Percentiles rank a stretch among this genome's conserved stretches.
These are phyloP conservation scores for Cylloceria caligata DNA, from an alignment of 2,888 invertebrate genomes.

Conservation along the genomic window DNA sequence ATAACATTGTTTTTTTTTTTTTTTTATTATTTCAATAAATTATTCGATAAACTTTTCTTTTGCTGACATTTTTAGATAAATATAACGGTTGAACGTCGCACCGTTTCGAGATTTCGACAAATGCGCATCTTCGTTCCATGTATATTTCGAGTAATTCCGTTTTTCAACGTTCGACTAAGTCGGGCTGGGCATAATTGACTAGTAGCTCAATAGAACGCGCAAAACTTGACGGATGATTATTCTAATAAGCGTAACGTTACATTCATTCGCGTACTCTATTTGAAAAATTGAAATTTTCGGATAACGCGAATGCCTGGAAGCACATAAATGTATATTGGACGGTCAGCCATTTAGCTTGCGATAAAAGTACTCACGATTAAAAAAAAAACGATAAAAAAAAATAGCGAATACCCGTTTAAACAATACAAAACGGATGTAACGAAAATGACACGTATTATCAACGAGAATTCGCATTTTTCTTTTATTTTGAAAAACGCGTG, in stretches of 20 bases:
- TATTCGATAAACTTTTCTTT: too few relatives aligned
- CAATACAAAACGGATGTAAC: background rate
- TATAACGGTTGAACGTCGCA: constrained; percentile 39
- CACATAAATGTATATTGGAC: constrained; percentile 50
- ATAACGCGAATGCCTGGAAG: constrained; percentile 54
- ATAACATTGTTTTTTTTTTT: constrained; percentile 20
- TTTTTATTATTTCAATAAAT: background rate
- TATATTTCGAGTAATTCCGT: constrained; percentile 5
- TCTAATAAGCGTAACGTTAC: constrained; percentile 72
- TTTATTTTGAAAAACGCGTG: background rate
- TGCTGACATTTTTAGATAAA: constrained; percentile 2
- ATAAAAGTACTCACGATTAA: background rate
- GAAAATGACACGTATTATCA: background rate
- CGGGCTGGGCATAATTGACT: constrained; percentile 37
- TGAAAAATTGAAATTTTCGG: constrained; percentile 31
- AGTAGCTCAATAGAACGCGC: constrained; percentile 50
- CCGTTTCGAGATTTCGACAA: constrained; percentile 22
- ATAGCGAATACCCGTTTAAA: background rate
- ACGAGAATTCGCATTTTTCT: background rate
- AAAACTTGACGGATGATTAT: constrained; percentile 51
- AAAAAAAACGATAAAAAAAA: background rate
- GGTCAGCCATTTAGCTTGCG: constrained; percentile 42
- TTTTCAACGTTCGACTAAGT: constrained; percentile 18
- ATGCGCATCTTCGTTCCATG: constrained; percentile 35
- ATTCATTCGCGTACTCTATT: constrained; percentile 50